Evolutionary conservation across 2,797 vertebrate genomes (phyloP).

Genomic region (Parauchenoglanis punctatus): DNA sequence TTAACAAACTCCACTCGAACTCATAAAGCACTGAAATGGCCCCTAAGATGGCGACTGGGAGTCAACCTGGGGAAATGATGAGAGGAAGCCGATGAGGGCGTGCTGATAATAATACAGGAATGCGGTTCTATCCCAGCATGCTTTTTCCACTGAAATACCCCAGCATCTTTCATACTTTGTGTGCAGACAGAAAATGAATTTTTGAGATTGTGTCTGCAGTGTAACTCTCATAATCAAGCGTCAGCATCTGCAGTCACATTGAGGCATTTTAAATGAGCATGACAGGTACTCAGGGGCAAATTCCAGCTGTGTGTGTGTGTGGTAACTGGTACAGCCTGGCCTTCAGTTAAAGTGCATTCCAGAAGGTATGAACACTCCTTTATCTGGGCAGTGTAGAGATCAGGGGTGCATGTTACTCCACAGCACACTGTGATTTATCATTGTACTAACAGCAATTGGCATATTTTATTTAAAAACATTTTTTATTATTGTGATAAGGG

Average conservation of each 20-base stretch:
- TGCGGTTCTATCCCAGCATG: neutral
- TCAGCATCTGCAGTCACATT: too few relatives aligned
- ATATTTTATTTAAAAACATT: neutral
- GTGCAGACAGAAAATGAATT: neutral
- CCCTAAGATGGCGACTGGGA: neutral
- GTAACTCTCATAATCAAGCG: neutral
- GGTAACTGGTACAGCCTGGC: slow-evolving; percentile 29
- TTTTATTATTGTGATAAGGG: neutral
- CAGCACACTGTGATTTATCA: neutral
- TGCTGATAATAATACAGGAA: neutral
- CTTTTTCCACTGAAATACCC: neutral
- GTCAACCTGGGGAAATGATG: neutral
- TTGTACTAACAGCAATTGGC: neutral
- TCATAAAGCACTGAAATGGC: slow-evolving; percentile 18
- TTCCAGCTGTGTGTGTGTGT: neutral
- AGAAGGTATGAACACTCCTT: neutral
- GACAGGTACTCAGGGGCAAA: neutral
- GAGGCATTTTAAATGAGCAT: neutral
- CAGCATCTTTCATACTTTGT: neutral
- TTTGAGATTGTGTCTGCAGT: neutral
- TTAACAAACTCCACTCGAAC: neutral
- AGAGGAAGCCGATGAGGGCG: neutral
- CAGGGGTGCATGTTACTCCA: slow-evolving; percentile 7
- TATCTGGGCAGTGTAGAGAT: slow-evolving; percentile 17
- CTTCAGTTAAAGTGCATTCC: neutral